Conservation (phyloP, 2,888 invertebrate species). For the Synanthedon formicaeformis region DNA sequence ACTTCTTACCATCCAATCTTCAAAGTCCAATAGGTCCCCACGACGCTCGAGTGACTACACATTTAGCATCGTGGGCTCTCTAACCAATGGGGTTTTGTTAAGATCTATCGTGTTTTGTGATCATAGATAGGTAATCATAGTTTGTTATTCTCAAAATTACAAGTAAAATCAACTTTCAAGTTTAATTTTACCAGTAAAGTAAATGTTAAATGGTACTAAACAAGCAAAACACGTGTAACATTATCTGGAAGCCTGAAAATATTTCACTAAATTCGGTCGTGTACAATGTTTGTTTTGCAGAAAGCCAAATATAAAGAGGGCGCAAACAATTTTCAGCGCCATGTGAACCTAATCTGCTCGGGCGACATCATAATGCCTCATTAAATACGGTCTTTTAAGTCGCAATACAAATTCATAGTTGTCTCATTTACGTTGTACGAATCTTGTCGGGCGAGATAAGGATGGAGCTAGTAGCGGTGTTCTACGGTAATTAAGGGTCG, state of each 20-base stretch:
- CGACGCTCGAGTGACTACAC: no score
- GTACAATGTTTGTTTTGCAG: constrained; percentile 20
- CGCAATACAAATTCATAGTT: constrained; percentile 32
- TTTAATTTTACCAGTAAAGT: not conserved
- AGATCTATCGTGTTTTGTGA: no score
- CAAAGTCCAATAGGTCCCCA: no score
- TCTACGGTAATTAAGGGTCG: constrained; percentile 76
- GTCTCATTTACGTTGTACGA: constrained; percentile 29
- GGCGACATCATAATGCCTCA: constrained; percentile 68
- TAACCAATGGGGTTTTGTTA: no score
- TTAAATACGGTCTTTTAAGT: constrained; percentile 63
- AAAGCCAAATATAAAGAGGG: constrained; percentile 65
- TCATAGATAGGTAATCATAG: no score
- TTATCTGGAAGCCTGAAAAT: constrained; percentile 19
- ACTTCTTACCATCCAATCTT: no score
- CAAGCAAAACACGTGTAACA: constrained; percentile 14
- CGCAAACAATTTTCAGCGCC: constrained; percentile 52
- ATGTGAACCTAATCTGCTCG: constrained; percentile 63
- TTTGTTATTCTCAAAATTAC: no score
- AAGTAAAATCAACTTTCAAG: no score
- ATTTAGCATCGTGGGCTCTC: no score
- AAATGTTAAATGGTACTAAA: constrained; percentile 20
- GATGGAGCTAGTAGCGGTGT: constrained; percentile 59
- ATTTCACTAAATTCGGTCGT: constrained; percentile 29
- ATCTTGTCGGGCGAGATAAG: constrained; percentile 30